phyloP scores from a whole-genome alignment of 2,113 vertebrate genomes.

The Ibidorhyncha struthersii region DNA sequence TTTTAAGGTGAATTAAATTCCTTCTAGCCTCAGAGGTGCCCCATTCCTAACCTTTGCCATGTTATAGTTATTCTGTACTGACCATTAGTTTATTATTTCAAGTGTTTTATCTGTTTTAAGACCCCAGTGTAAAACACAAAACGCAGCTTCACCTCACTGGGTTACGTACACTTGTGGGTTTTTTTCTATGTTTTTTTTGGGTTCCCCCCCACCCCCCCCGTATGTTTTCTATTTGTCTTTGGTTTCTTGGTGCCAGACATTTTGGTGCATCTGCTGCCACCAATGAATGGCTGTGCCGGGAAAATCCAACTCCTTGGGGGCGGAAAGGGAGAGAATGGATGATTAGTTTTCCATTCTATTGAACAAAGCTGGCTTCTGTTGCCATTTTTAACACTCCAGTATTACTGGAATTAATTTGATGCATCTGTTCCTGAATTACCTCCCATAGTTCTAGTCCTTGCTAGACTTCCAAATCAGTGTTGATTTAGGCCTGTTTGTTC shows the following conservation, averaged over 20 bases:
- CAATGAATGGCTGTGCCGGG: conserved; percentile 27
- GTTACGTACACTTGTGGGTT: rapidly evolving
- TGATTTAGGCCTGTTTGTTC: conserved; percentile 50
- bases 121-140: neutral
- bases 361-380: conserved; percentile 64
- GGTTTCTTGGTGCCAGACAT: neutral
- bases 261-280: conserved; percentile 37
- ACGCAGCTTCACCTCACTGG: neutral
- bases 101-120: neutral
- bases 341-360: conserved; percentile 51
- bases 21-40: neutral
- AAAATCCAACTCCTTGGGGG: conserved; percentile 30
- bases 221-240: conserved; percentile 19
- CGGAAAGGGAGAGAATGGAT: conserved; percentile 1
- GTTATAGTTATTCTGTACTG: neutral
- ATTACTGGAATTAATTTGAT: conserved; percentile 65
- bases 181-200: too few species aligned
- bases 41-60: neutral
- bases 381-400: conserved; percentile 57
- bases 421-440: conserved; percentile 63
- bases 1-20: neutral
- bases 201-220: too few species aligned
- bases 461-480: conserved; percentile 46
- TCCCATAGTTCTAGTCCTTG: conserved; percentile 40
- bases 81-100: neutral